Percentiles rank a stretch among this genome's conserved stretches.
Conservation (phyloP, 1,140 invertebrate genomes). For the Drosophila melanica region DNA sequence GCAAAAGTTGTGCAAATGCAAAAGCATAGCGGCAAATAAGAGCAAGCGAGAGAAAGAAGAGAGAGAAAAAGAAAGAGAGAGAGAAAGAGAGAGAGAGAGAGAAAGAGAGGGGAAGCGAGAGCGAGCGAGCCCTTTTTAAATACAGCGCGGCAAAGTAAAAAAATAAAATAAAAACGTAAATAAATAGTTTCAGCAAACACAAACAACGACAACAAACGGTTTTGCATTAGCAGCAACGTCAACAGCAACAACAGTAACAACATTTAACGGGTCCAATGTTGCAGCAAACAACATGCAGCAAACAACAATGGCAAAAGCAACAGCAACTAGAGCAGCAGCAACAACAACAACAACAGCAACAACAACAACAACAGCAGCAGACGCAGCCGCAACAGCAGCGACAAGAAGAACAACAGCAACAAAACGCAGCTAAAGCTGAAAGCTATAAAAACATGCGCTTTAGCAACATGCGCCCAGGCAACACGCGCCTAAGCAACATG, state of each 20-base stretch:
- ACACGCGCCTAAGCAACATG: slow-evolving; percentile 42
- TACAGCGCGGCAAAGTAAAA: background rate
- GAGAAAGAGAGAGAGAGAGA: slow-evolving; percentile 6
- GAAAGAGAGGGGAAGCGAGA: slow-evolving; percentile 2
- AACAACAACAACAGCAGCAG: slow-evolving; percentile 21
- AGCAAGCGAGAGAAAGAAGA: background rate
- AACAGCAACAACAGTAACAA: slow-evolving; percentile 41
- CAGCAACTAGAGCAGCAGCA: slow-evolving; percentile 49
- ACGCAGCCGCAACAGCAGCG: slow-evolving; percentile 11
- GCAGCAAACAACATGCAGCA: slow-evolving; percentile 79
- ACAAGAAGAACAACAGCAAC: slow-evolving; percentile 27
- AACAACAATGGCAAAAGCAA: slow-evolving; percentile 61
- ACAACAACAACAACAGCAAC: slow-evolving; percentile 28
- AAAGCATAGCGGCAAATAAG: slow-evolving; percentile 23
- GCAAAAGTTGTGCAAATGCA: slow-evolving; percentile 42
- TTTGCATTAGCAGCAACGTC: slow-evolving; percentile 48
- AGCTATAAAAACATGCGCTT: slow-evolving; percentile 33
- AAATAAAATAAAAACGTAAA: slow-evolving; percentile 6
- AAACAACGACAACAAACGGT: slow-evolving; percentile 76
- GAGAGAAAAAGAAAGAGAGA: slow-evolving; percentile 1
- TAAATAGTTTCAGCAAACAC: slow-evolving; percentile 41
- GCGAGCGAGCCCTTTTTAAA: background rate
- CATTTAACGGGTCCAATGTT: slow-evolving; percentile 76
- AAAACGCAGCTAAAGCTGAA: slow-evolving; percentile 39
- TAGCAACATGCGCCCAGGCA: slow-evolving; percentile 24